Percentiles rank a stretch among this genome's conserved stretches.
Conservation (phyloP, 2,888 invertebrate species). For the Mythimna albipuncta region DNA sequence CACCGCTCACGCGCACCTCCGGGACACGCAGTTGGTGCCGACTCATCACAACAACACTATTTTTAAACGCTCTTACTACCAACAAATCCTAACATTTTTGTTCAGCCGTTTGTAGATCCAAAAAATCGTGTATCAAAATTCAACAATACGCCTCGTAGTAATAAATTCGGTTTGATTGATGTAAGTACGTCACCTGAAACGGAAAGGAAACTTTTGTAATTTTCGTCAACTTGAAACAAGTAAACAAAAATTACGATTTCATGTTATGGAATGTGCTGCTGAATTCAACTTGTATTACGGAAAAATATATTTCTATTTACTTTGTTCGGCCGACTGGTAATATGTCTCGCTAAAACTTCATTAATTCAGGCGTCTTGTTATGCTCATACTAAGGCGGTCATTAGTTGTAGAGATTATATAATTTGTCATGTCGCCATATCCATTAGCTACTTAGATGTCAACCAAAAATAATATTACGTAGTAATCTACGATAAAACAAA, state of each 20-base stretch:
- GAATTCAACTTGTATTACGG: conserved; percentile 30
- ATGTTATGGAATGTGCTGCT: conserved; percentile 74
- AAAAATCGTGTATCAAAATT: conserved; percentile 63
- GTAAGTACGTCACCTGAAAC: conserved; percentile 64
- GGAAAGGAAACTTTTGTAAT: conserved; percentile 44
- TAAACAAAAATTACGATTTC: conserved; percentile 49
- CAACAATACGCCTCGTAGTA: conserved; percentile 56
- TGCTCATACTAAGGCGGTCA: conserved; percentile 31
- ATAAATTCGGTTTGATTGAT: conserved; percentile 65
- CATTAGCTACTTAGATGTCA: conserved; percentile 48
- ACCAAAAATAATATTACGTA: conserved; percentile 34
- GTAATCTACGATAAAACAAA: conserved; percentile 36
- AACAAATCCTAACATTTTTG: conserved; percentile 55
- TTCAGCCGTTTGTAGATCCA: conserved; percentile 51
- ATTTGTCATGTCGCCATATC: conserved; percentile 53
- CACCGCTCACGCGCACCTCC: conserved; percentile 92
- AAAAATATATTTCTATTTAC: conserved; percentile 8
- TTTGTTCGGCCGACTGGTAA: conserved; percentile 22
- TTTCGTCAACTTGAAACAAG: conserved; percentile 47
- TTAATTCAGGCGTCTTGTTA: conserved; percentile 47
- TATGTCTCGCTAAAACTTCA: conserved; percentile 44
- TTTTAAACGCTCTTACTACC: conserved; percentile 56
- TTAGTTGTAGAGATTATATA: conserved; percentile 30
- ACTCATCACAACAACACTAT: conserved; percentile 88
- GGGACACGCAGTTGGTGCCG: conserved; percentile 92